Conservation (phyloP, 2,888 invertebrate genomes). For the Phania funesta region DNA sequence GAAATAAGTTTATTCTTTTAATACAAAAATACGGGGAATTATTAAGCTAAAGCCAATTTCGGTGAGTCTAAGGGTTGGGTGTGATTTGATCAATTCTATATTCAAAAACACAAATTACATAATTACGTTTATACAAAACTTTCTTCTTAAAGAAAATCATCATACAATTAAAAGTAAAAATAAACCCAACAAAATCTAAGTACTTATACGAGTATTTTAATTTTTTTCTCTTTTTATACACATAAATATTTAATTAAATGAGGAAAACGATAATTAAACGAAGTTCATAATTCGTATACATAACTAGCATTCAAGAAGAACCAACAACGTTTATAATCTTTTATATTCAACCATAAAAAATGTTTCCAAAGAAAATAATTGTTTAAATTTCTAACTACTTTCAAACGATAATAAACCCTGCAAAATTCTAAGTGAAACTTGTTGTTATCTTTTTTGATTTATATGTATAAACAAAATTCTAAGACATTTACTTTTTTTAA, state of each 20-base stretch:
- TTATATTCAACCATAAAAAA: slow-evolving; percentile 44
- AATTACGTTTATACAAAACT: slow-evolving; percentile 51
- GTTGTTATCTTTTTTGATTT: slow-evolving; percentile 14
- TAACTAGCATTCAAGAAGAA: slow-evolving; percentile 63
- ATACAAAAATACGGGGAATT: background rate
- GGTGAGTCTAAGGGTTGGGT: background rate
- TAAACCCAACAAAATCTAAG: slow-evolving; percentile 40
- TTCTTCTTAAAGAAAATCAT: slow-evolving; percentile 1
- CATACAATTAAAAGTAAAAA: slow-evolving; percentile 16
- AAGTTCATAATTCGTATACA: slow-evolving; percentile 18
- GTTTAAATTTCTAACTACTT: slow-evolving; percentile 61
- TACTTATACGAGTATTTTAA: slow-evolving; percentile 19
- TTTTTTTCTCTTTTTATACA: slow-evolving; percentile 38
- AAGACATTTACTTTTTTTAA: slow-evolving; percentile 49
- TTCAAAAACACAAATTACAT: slow-evolving; percentile 47
- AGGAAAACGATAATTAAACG: slow-evolving; percentile 13
- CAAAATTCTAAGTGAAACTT: background rate
- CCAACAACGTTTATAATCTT: slow-evolving; percentile 52
- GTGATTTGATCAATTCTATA: slow-evolving; percentile 18
- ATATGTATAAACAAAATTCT: slow-evolving; percentile 47
- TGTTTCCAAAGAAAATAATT: slow-evolving; percentile 27
- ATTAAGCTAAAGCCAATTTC: slow-evolving; percentile 37
- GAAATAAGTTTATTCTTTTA: too few relatives aligned
- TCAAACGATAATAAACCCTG: slow-evolving; percentile 50
- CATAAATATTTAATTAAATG: slow-evolving; percentile 37